Base-by-base conservation (phyloP, 2,113 vertebrate species). In the Mungos mungo region DNA sequence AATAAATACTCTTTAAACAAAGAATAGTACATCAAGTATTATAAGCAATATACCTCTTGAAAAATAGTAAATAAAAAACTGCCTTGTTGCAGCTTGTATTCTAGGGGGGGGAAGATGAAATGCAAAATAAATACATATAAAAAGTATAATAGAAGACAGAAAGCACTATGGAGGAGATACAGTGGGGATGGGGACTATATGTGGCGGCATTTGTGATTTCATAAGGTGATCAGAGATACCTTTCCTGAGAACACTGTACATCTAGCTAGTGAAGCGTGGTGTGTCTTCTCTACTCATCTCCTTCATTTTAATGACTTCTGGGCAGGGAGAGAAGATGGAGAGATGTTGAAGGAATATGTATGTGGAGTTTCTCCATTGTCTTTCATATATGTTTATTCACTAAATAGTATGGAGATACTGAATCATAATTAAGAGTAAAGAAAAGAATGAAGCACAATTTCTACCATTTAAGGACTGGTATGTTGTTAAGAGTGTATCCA, bases 11-110 rank as follows among this genome's bases (percentile, higher is more conserved):
- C 57, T 60, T 60, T 54, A 8, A 21, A 60, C 23, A 60, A n/a
- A 69, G 15, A 68, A 68, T 6, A 65, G 33, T 19, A n/a, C 14
- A n/a, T 52, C 19, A 63, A 50, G 15, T 35, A 79, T 13, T 72
- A 31, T 35, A 47, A 95, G 41, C 38, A 66, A n/a, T 45, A 23
- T 47, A 6, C 4, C 4, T 84, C 57, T 54, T 13, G 50, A 47
- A 95, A 88, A 93, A 77, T 16, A 65, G 57, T 35, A 92, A 4
- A 65, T 52, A 83, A 88, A 57, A 83, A 38, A 57, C 45, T 38
- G 11, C 45, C 0, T 14, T 80, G 15, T 38, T 76, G 21, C n/a
- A 92, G 71, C n/a, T 60, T 72, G 72, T 9, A 74, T 69, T 88
- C 38, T 74, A 8, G 4, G 5, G 2, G 9, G 1, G 1, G 14